Conservation (phyloP, 2,797 vertebrate genomes). For the Trematomus bernacchii region DNA sequence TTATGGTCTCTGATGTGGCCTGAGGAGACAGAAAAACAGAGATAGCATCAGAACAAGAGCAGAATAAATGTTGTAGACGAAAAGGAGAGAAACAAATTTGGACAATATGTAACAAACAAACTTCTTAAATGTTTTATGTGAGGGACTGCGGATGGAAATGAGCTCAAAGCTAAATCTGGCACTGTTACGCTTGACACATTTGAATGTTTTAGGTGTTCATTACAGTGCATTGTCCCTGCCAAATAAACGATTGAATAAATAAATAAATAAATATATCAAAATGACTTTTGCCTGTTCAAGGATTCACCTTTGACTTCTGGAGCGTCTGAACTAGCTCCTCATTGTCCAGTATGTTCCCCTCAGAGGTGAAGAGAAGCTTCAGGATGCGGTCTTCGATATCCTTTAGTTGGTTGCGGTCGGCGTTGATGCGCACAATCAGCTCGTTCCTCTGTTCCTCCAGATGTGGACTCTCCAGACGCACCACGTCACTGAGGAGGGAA, state of each 20-base stretch:
- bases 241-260: no score
- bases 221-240: neutral
- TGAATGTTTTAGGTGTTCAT: no score
- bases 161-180: no score
- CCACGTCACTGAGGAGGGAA: slow-evolving; percentile 79
- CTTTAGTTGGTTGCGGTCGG: slow-evolving; percentile 89
- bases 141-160: no score
- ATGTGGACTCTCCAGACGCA: slow-evolving; percentile 88
- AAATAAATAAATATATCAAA: neutral
- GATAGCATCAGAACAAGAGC: slow-evolving; percentile 2
- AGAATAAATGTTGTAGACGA: neutral
- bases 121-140: no score
- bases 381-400: slow-evolving; percentile 88
- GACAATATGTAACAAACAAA: neutral
- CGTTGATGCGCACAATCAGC: slow-evolving; percentile 86
- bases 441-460: slow-evolving; percentile 88
- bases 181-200: no score
- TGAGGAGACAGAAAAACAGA: slow-evolving; percentile 43
- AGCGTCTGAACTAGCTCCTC: slow-evolving; percentile 88
- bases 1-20: slow-evolving; percentile 87
- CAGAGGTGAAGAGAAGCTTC: slow-evolving; percentile 87
- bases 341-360: slow-evolving; percentile 89
- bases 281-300: neutral
- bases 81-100: neutral
- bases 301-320: slow-evolving; percentile 87